These are phyloP conservation scores for Sorex fumeus DNA, from an alignment of 2,113 vertebrate genomes.

Conservation along the genomic window DNA sequence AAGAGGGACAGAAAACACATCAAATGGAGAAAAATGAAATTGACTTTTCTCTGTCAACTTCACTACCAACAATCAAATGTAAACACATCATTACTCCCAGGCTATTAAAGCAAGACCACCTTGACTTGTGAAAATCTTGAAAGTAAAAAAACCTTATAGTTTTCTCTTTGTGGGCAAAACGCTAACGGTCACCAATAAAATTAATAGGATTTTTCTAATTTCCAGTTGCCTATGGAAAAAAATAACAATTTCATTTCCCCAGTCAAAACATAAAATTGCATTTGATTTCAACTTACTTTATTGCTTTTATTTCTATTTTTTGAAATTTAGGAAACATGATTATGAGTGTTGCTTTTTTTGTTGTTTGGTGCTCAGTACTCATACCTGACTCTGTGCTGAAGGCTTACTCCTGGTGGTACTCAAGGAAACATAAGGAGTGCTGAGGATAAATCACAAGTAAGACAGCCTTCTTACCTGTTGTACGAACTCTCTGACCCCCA, in stretches of 20 bases:
- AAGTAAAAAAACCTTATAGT: background rate
- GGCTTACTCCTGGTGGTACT: no score
- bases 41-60: background rate
- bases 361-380: no score
- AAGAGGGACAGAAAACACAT: conserved; percentile 24
- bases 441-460: no score
- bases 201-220: conserved; percentile 40
- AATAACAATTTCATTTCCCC: conserved; percentile 8
- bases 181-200: conserved; percentile 5
- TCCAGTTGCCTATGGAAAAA: background rate
- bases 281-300: background rate
- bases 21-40: background rate
- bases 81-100: background rate
- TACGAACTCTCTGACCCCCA: no score
- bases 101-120: background rate
- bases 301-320: no score
- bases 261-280: background rate
- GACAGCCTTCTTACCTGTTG: no score
- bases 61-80: background rate
- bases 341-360: no score
- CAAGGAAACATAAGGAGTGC: no score
- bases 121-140: background rate
- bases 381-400: no score
- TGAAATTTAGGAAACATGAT: no score
- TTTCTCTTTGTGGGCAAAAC: background rate